Percentiles rank a stretch among this genome's conserved stretches.
These are phyloP conservation scores for Megalops atlanticus DNA, from an alignment of 2,113 vertebrate genomes.

Conservation along the genomic window DNA sequence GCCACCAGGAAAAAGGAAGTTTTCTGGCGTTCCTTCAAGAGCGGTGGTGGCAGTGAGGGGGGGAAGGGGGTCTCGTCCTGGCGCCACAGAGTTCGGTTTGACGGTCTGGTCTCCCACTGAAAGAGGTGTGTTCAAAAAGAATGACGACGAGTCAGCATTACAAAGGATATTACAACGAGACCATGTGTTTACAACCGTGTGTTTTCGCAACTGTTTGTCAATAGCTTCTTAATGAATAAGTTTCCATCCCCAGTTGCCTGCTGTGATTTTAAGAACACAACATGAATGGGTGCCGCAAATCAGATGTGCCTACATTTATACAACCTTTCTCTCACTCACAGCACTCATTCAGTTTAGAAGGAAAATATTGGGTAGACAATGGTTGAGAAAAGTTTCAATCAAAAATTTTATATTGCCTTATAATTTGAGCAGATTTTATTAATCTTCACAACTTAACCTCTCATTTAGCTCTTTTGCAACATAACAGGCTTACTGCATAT, in stretches of 20 bases:
- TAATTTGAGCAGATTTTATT: no score
- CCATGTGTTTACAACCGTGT: not conserved
- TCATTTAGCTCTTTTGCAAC: not conserved
- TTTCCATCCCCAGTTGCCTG: not conserved
- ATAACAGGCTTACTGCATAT: not conserved
- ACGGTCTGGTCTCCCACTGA: not conserved
- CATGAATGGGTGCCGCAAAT: not conserved
- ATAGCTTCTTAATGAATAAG: not conserved
- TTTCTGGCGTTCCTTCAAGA: conserved; percentile 45
- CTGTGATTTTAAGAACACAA: not conserved
- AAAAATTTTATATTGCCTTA: not conserved
- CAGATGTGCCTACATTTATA: not conserved
- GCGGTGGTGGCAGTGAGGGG: no score
- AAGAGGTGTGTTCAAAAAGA: not conserved
- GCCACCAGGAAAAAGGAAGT: conserved; percentile 42
- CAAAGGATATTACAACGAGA: not conserved
- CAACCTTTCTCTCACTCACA: not conserved
- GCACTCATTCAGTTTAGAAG: not conserved
- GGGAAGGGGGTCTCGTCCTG: not conserved
- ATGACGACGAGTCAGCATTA: not conserved
- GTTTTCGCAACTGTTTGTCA: no score
- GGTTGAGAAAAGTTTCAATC: not conserved
- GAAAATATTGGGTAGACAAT: not conserved
- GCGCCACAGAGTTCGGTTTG: not conserved
- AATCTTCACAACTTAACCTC: not conserved